Evolutionary conservation across 2,888 invertebrate genomes (phyloP).

Genomic region (Pristionchus japonicus): DNA sequence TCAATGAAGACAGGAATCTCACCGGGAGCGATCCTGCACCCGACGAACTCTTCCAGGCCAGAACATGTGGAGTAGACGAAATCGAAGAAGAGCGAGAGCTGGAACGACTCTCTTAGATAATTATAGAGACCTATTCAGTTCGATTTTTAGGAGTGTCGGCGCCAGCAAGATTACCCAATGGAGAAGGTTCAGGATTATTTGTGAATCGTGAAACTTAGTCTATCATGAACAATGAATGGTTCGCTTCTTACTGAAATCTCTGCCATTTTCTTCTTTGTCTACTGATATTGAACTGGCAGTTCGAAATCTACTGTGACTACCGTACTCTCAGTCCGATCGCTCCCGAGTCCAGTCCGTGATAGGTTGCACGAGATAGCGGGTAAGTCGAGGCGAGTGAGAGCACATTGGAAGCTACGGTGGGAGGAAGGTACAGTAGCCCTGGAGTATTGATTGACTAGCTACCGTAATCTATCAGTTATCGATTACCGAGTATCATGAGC

Average conservation of each 20-base stretch:
- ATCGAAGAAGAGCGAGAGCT: slow-evolving; percentile 79
- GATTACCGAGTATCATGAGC: slow-evolving; percentile 30
- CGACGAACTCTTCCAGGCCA: slow-evolving; percentile 70
- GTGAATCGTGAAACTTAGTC: too few species aligned
- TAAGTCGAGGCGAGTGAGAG: slow-evolving; percentile 76
- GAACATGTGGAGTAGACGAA: slow-evolving; percentile 77
- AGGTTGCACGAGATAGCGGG: slow-evolving; percentile 78
- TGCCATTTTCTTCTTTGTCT: too few species aligned
- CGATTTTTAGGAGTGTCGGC: too few species aligned
- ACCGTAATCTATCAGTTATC: not conserved
- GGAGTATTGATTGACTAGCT: slow-evolving; percentile 13
- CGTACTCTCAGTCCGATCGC: slow-evolving; percentile 77
- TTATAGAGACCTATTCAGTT: too few species aligned
- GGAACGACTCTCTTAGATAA: too few species aligned
- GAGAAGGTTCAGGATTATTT: too few species aligned
- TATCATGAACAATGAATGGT: too few species aligned
- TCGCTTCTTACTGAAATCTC: too few species aligned
- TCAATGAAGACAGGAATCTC: too few species aligned
- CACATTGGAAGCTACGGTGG: slow-evolving; percentile 75
- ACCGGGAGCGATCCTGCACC: slow-evolving; percentile 51
- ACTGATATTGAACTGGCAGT: too few species aligned
- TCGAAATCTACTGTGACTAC: not conserved
- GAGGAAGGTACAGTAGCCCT: slow-evolving; percentile 76
- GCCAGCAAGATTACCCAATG: too few species aligned
- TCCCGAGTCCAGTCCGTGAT: slow-evolving; percentile 79